Evolutionary conservation across 2,888 invertebrate genomes (phyloP).

Genomic region (Volucella zonaria): DNA sequence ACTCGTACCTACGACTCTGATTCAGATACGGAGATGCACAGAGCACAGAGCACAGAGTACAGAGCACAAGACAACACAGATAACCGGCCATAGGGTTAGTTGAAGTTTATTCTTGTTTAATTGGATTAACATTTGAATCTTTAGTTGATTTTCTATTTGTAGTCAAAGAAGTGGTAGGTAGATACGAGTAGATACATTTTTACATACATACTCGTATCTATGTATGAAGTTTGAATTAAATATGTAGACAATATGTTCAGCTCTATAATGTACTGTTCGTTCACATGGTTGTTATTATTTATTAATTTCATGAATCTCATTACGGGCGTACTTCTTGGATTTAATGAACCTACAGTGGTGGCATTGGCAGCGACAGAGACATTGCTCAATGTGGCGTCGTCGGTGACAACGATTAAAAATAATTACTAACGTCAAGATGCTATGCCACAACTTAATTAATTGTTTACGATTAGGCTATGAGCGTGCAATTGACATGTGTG

Average conservation of each 20-base stretch:
- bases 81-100: neutral
- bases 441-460: conserved; percentile 67
- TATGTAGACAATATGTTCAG: no score
- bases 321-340: conserved; percentile 53
- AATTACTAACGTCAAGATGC: conserved; percentile 64
- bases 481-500: conserved; percentile 44
- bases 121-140: conserved; percentile 69
- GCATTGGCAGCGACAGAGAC: conserved; percentile 3
- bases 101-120: conserved; percentile 40
- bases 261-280: neutral
- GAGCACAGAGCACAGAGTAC: no score
- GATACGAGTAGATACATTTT: conserved; percentile 56
- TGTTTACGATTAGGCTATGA: conserved; percentile 60
- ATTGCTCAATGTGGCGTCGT: neutral
- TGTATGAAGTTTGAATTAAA: no score
- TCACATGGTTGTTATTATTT: conserved; percentile 60
- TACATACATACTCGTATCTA: neutral
- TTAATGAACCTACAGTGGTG: conserved; percentile 49
- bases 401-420: conserved; percentile 68
- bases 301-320: conserved; percentile 68
- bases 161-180: conserved; percentile 16
- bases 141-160: conserved; percentile 40
- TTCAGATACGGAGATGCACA: neutral
- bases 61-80: neutral
- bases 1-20: conserved; percentile 5